These are phyloP conservation scores for Chaitophorus viminalis DNA, from an alignment of 2,888 invertebrate genomes.

Conservation along the genomic window DNA sequence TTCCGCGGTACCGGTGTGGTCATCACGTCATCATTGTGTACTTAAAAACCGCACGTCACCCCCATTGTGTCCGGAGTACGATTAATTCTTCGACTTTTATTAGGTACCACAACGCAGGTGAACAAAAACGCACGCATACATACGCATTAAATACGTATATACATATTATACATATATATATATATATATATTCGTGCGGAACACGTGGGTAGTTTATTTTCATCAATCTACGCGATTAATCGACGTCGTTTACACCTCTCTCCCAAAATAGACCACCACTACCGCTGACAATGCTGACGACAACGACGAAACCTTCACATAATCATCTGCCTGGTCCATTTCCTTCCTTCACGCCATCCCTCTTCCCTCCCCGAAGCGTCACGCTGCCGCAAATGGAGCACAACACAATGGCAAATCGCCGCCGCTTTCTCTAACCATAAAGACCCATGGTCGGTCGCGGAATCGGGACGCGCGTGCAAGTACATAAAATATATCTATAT, in stretches of 20 bases:
- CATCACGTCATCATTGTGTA: background rate
- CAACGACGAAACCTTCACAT: background rate
- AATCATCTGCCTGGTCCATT: constrained; percentile 5
- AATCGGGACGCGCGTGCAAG: background rate
- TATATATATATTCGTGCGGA: background rate
- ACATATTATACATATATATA: too few species aligned
- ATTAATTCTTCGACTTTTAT: constrained; percentile 41
- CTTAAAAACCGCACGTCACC: background rate
- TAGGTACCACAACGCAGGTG: background rate
- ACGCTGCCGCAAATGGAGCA: background rate
- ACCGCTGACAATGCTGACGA: background rate
- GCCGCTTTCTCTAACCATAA: background rate
- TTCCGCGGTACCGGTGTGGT: background rate
- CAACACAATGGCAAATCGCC: constrained; percentile 17
- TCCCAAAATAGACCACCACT: background rate
- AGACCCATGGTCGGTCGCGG: background rate
- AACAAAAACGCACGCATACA: too few species aligned
- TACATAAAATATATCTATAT: too few species aligned
- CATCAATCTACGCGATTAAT: constrained; percentile 21
- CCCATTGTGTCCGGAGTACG: constrained; percentile 3
- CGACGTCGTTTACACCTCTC: constrained; percentile 10
- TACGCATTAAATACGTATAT: too few species aligned
- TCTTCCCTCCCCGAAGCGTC: background rate
- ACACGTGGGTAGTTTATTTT: constrained; percentile 4
- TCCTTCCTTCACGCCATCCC: too few species aligned